A percentile compares a stretch with the other conserved stretches of the same genome.
These are phyloP conservation scores for Cephalopterus ornatus DNA, from an alignment of 2,113 vertebrate genomes.

Conservation along the genomic window DNA sequence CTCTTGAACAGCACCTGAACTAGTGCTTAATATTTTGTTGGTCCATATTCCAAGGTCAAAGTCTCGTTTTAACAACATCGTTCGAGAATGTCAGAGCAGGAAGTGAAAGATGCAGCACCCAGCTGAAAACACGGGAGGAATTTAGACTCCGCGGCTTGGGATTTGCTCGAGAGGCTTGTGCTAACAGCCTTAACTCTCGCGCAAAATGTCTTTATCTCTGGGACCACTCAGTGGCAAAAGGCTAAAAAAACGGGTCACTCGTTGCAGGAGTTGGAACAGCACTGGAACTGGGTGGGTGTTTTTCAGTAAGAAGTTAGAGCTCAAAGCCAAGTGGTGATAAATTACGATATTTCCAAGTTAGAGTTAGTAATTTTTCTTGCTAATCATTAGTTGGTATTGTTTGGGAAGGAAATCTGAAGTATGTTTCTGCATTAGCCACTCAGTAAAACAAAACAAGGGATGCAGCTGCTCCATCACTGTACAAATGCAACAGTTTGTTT, in stretches of 20 bases:
- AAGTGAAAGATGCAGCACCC: not conserved
- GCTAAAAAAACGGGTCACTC: not conserved
- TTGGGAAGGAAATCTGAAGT: not conserved
- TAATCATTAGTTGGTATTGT: not conserved
- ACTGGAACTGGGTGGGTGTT: not conserved
- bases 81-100: not conserved
- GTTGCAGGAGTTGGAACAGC: not conserved
- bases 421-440: not conserved
- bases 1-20: not conserved
- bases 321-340: not conserved
- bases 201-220: not conserved
- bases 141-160: not conserved
- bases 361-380: not conserved
- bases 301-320: not conserved
- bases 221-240: not conserved
- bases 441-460: not conserved
- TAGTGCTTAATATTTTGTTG: not conserved
- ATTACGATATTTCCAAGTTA: not conserved
- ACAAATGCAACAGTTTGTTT: not conserved
- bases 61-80: not conserved
- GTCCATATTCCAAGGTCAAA: not conserved
- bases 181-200: not conserved
- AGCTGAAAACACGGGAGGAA: not conserved
- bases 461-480: not conserved
- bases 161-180: not conserved